These are phyloP conservation scores for Amblyteles armatorius DNA, from an alignment of 2,888 invertebrate species.

Conservation along the genomic window DNA sequence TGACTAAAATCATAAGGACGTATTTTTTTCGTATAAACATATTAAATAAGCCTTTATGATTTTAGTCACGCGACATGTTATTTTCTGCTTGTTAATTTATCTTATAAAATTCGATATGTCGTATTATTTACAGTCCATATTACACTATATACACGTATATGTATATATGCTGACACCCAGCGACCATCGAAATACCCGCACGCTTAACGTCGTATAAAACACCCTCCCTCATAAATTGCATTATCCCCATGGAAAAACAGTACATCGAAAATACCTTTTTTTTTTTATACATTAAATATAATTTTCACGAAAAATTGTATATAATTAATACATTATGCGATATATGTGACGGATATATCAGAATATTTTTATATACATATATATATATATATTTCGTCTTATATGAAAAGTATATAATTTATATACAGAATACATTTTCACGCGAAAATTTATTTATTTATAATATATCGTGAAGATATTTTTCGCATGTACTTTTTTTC, in stretches of 20 bases:
- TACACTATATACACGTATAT: slow-evolving; percentile 1
- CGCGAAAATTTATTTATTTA: too few relatives aligned
- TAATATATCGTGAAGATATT: too few relatives aligned
- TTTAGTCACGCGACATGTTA: background rate
- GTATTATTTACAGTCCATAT: slow-evolving; percentile 22
- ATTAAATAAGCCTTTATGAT: background rate
- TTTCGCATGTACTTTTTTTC: too few relatives aligned
- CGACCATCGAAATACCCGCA: background rate
- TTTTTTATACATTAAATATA: background rate
- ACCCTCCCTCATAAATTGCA: too few relatives aligned
- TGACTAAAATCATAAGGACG: background rate
- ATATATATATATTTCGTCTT: too few relatives aligned
- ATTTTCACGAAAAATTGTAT: background rate
- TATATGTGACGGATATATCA: too few relatives aligned
- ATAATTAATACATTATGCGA: too few relatives aligned
- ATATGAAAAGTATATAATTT: too few relatives aligned
- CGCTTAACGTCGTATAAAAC: background rate
- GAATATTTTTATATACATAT: too few relatives aligned
- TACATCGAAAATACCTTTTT: background rate
- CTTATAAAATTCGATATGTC: slow-evolving; percentile 1
- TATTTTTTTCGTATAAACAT: background rate
- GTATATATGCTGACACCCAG: background rate
- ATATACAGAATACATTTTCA: too few relatives aligned
- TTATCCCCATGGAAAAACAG: background rate
- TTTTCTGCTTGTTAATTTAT: background rate